Base-by-base conservation (phyloP, 2,113 vertebrate species). In the Lasiurus cinereus region DNA sequence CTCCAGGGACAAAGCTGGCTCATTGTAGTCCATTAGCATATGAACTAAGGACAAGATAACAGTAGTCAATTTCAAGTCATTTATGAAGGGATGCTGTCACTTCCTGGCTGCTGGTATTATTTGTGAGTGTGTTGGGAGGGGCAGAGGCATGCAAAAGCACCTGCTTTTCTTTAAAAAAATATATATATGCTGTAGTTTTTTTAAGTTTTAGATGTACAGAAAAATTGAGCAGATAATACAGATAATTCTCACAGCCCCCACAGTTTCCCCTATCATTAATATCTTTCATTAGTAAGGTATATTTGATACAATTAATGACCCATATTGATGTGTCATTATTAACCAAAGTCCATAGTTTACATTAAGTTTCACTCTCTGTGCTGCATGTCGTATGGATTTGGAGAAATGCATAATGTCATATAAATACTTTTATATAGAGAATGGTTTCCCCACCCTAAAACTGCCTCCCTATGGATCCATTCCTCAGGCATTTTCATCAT, bases 61-160 rank as follows among this genome's bases (percentile, higher is more conserved):
- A 7, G 19, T 67, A 77, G 64, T 78, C 48, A 52, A 89, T 76
- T 93, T 87, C 39, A n/a, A 27, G 31, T 14, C 12, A 67, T 73
- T 48, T 19, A 27, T 15, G 18, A 76, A 87, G 74, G 1, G 46
- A 64, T 16, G 62, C 12, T 70, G 59, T 84, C 88, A 39, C n/a
- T 82, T 86, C 21, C 46, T 78, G 39, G 31, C 27, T 79, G 39
- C 29, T 29, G 39, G 56, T 22, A 21, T 56, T 48, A 59, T 78
- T 46, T 74, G 19, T 66, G 59, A 36, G 36, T 76, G 36, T 74
- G 15, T 19, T 54, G 31, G 54, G 54, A 24, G 33, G 33, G 11
- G 52, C 0, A 0, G 31, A 52, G 33, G 6, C 22, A 13, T 1
- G 2, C 4, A 22, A 50, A 12, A 62, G 16, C 21, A 62, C 1